Conservation (phyloP, 2,113 vertebrate species). For the Poeciliopsis occidentalis region DNA sequence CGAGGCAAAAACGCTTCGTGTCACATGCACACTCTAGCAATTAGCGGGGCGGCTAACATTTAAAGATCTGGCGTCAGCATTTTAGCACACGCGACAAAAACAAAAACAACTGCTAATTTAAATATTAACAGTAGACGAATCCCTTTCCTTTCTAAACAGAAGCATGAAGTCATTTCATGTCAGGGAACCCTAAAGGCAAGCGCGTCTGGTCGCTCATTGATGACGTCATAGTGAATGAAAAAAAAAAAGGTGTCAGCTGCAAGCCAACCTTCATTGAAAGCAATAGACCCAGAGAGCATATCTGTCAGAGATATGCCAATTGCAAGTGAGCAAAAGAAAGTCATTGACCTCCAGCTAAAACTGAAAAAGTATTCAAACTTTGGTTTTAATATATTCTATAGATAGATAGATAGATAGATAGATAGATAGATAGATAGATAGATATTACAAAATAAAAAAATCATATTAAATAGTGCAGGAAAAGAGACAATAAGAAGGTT, state of each 20-base stretch:
- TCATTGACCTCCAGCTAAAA: not conserved
- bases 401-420: no score
- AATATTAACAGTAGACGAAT: not conserved
- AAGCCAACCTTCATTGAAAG: not conserved
- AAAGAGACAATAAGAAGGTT: no score
- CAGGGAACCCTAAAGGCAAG: not conserved
- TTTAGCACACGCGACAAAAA: not conserved
- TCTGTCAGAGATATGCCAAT: not conserved
- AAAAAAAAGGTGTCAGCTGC: not conserved
- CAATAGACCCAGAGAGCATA: slow-evolving; percentile 10
- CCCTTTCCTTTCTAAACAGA: not conserved
- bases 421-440: no score
- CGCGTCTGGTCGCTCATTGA: slow-evolving; percentile 2
- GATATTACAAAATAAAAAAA: no score
- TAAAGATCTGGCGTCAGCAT: not conserved
- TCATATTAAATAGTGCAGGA: no score
- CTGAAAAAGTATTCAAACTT: not conserved
- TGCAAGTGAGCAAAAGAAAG: not conserved
- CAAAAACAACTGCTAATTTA: not conserved
- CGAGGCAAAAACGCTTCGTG: no score
- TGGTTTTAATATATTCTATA: no score
- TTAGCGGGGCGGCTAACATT: not conserved
- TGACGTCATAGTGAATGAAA: not conserved
- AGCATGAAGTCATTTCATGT: no score
- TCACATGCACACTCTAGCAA: not conserved